phyloP scores from a whole-genome alignment of 1,140 invertebrate genomes.

The Idris sp. region DNA sequence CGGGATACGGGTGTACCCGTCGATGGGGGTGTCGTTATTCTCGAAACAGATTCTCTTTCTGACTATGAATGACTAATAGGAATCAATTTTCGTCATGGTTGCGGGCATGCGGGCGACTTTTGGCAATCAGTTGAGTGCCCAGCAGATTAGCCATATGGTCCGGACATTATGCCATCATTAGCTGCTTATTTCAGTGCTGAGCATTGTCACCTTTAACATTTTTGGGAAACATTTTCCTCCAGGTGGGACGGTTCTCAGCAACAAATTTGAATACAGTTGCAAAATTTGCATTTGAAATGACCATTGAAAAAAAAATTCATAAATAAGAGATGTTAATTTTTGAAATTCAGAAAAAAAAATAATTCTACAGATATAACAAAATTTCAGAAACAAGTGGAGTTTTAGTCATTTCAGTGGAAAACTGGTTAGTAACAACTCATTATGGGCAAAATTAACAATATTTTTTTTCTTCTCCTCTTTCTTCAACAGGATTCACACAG shows the following conservation, averaged over 20 bases:
- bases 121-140: slow-evolving; percentile 23
- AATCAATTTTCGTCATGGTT: slow-evolving; percentile 47
- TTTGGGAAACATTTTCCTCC: slow-evolving; percentile 1
- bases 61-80: slow-evolving; percentile 37
- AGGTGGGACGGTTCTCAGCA: background rate
- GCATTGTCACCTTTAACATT: slow-evolving; percentile 40
- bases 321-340: no score
- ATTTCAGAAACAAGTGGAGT: no score
- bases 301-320: no score
- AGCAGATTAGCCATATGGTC: slow-evolving; percentile 36
- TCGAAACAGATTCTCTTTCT: slow-evolving; percentile 37
- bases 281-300: no score
- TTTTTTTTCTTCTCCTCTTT: no score
- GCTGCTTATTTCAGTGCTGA: slow-evolving; percentile 15
- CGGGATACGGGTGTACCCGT: slow-evolving; percentile 27
- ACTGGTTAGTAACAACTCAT: no score
- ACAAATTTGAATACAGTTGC: background rate
- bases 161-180: slow-evolving; percentile 33
- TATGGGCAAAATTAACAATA: no score
- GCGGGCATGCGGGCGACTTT: slow-evolving; percentile 44
- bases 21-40: slow-evolving; percentile 37
- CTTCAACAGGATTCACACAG: no score
- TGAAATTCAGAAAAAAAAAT: no score
- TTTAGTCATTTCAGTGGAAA: no score
- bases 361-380: no score